Evolutionary conservation across 2,888 invertebrate species (phyloP).

Genomic region (Anagyrus pseudococci): DNA sequence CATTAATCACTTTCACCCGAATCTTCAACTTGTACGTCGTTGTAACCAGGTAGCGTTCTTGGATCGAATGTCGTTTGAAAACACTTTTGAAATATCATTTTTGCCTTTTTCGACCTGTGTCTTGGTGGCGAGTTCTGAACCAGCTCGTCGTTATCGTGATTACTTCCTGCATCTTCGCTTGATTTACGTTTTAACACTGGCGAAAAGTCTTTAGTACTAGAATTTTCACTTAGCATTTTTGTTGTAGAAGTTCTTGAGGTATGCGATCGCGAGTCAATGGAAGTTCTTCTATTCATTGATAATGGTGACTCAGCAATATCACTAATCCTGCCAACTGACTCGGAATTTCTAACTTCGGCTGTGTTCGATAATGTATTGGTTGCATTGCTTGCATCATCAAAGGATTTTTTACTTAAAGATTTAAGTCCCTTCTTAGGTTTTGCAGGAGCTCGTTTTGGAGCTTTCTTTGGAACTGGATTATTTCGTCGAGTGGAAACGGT

Average conservation of each 20-base stretch:
- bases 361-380: constrained; percentile 9
- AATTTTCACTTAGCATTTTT: constrained; percentile 6
- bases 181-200: constrained; percentile 34
- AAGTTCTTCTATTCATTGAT: constrained; percentile 7
- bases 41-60: constrained; percentile 64
- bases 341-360: constrained; percentile 6
- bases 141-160: constrained; percentile 58
- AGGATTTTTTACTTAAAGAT: constrained; percentile 33
- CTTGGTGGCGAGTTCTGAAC: constrained; percentile 70
- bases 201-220: constrained; percentile 7
- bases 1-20: constrained; percentile 66
- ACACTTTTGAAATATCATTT: constrained; percentile 74
- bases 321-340: constrained; percentile 31
- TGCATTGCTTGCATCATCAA: constrained; percentile 32
- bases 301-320: constrained; percentile 14
- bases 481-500: constrained; percentile 42
- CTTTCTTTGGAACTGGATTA: constrained; percentile 27
- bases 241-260: constrained; percentile 1
- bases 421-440: constrained; percentile 42
- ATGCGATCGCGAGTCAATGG: constrained; percentile 1
- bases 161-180: constrained; percentile 6
- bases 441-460: constrained; percentile 42
- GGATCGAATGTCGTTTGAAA: constrained; percentile 77
- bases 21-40: constrained; percentile 72
- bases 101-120: constrained; percentile 67